Evolutionary conservation across 2,797 vertebrate genomes (phyloP).

Genomic region (Apodemus agrarius): DNA sequence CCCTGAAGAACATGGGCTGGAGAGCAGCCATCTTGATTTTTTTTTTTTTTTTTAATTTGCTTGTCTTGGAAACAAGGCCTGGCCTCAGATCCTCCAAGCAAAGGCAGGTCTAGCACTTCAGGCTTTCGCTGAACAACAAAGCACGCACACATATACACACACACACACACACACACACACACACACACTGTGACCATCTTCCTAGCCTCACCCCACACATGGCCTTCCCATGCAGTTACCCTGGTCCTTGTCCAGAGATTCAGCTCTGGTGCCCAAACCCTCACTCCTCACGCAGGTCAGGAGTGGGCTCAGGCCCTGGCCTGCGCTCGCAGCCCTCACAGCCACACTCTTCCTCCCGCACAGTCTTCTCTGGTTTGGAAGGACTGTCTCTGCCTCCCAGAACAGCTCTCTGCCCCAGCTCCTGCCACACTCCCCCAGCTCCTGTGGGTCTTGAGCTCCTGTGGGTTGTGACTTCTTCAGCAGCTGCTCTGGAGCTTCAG

Average conservation of each 20-base stretch:
- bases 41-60: background rate
- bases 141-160: background rate
- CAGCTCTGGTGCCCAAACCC: background rate
- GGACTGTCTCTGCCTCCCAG: background rate
- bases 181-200: background rate
- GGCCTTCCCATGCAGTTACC: background rate
- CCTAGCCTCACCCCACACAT: background rate
- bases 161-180: background rate
- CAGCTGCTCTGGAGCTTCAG: background rate
- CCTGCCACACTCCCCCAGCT: background rate
- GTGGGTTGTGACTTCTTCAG: background rate
- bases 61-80: background rate
- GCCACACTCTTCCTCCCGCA: background rate
- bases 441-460: background rate
- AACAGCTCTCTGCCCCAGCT: background rate
- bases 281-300: background rate
- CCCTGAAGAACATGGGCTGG: background rate
- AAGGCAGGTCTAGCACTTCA: background rate
- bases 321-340: background rate
- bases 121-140: background rate
- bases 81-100: background rate
- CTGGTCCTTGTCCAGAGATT: background rate
- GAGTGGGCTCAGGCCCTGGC: background rate
- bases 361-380: background rate
- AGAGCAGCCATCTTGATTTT: background rate